phyloP scores from a whole-genome alignment of 2,797 vertebrate genomes.

The Furcifer pardalis region DNA sequence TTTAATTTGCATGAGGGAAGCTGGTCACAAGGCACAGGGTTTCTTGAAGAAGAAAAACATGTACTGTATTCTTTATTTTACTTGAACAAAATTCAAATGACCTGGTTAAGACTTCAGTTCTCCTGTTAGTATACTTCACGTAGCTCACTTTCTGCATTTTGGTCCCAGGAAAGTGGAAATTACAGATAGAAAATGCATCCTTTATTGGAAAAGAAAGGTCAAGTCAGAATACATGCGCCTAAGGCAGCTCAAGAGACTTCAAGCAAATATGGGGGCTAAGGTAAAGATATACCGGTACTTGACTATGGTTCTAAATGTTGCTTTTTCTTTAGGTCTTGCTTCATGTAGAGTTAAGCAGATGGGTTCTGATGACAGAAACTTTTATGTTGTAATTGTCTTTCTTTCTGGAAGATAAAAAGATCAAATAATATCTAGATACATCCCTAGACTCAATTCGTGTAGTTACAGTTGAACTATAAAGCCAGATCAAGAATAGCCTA shows the following conservation, averaged over 20 bases:
- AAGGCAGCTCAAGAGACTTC: conserved; percentile 92
- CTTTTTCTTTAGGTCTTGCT: neutral
- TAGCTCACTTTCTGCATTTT: neutral
- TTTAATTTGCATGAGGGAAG: neutral
- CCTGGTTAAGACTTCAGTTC: neutral
- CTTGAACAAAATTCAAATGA: neutral
- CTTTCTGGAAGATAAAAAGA: neutral
- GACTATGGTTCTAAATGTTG: neutral
- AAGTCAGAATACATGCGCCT: conserved; percentile 97
- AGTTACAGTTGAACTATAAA: neutral
- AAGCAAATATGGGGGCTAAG: conserved; percentile 93
- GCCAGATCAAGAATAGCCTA: neutral
- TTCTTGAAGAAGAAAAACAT: neutral
- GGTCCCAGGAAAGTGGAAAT: conserved; percentile 77
- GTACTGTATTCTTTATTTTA: neutral
- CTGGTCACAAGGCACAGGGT: neutral
- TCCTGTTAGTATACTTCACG: neutral
- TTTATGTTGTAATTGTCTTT: neutral
- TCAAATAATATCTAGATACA: neutral
- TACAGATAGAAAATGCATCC: conserved; percentile 74
- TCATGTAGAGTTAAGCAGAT: neutral
- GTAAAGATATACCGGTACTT: conserved; percentile 70
- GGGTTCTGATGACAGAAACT: neutral
- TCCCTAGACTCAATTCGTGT: neutral
- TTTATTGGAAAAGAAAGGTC: conserved; percentile 95